A percentile compares a stretch with the other conserved stretches of the same genome.
These are phyloP conservation scores for Dipodomys stephensi DNA, from an alignment of 2,113 vertebrate genomes.

Conservation along the genomic window DNA sequence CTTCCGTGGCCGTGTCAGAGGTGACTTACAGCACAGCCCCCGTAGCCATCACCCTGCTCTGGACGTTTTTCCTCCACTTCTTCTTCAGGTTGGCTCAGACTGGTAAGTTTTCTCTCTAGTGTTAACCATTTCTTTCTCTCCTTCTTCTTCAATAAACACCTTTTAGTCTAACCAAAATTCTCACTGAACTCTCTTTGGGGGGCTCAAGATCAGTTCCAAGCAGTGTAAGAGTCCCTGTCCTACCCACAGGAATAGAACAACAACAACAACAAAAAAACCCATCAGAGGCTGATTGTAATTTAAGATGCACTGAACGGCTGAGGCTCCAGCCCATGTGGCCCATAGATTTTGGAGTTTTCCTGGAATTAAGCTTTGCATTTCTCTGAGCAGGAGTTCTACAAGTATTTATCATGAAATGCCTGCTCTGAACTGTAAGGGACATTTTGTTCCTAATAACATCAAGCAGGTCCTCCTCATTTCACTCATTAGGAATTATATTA, in stretches of 20 bases:
- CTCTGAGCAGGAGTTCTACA: slow-evolving; percentile 4
- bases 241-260: slow-evolving; percentile 2
- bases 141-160: neutral
- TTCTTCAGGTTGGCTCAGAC: no score
- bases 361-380: slow-evolving; percentile 14
- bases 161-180: slow-evolving; percentile 17
- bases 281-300: no score
- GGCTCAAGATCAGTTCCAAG: neutral
- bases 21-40: neutral
- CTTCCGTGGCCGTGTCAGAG: neutral
- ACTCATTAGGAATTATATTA: neutral
- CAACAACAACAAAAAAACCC: neutral
- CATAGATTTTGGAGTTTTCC: slow-evolving; percentile 56
- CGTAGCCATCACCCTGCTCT: neutral
- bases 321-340: neutral
- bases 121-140: neutral
- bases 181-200: slow-evolving; percentile 5
- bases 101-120: neutral
- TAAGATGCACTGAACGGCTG: slow-evolving; percentile 13
- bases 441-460: neutral
- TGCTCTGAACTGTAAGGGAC: neutral
- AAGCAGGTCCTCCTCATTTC: neutral
- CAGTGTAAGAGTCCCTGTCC: slow-evolving; percentile 13
- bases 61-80: no score
- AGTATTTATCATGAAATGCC: slow-evolving; percentile 40